Evolutionary conservation across 2,888 invertebrate species (phyloP).

Genomic region (Sphecodes monilicornis): DNA sequence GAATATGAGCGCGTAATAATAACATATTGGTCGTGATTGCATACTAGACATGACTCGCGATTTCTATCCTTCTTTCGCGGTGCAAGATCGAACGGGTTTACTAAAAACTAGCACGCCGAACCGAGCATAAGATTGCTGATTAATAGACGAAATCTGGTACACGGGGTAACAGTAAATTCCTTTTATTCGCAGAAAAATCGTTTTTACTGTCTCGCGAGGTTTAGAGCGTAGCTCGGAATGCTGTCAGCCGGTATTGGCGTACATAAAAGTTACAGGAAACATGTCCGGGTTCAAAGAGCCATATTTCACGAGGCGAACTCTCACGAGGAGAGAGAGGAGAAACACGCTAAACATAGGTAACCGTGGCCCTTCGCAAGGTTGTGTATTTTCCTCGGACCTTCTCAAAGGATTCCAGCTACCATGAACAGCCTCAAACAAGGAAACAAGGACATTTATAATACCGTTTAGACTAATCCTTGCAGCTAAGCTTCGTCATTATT

Average conservation of each 20-base stretch:
- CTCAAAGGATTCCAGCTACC: constrained; percentile 22
- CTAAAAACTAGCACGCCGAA: constrained; percentile 41
- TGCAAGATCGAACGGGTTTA: constrained; percentile 18
- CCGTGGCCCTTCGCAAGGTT: constrained; percentile 64
- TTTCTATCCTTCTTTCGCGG: constrained; percentile 5
- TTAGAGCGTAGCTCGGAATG: constrained; percentile 50
- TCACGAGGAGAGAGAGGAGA: constrained; percentile 61
- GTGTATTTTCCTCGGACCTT: constrained; percentile 52
- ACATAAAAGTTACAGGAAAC: constrained; percentile 65
- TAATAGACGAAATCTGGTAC: constrained; percentile 22
- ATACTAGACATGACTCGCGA: constrained; percentile 31
- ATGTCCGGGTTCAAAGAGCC: constrained; percentile 76
- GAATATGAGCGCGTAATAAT: constrained; percentile 26
- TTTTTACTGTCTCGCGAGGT: constrained; percentile 4
- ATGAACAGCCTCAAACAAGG: background rate
- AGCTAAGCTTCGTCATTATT: background rate
- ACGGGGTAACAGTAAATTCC: constrained; percentile 33
- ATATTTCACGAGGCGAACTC: constrained; percentile 73
- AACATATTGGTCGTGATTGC: constrained; percentile 39
- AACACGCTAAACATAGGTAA: constrained; percentile 64
- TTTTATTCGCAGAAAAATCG: constrained; percentile 22
- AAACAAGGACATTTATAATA: constrained; percentile 21
- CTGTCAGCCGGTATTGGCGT: constrained; percentile 55
- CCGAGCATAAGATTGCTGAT: constrained; percentile 23
- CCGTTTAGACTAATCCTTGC: background rate